Evolutionary conservation across 2,113 vertebrate genomes (phyloP).

Genomic region (Sisor rabdophorus): DNA sequence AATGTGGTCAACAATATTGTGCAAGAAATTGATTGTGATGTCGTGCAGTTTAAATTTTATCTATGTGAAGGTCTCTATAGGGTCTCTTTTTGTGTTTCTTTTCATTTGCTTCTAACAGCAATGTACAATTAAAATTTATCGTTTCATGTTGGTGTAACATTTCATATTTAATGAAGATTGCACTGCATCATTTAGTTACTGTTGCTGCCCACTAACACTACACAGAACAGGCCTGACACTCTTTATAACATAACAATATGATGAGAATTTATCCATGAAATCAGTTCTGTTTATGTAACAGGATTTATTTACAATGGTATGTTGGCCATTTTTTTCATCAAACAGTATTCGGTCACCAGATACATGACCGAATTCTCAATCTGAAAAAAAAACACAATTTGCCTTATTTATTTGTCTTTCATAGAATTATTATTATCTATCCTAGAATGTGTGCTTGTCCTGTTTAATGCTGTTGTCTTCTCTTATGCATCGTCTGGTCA

Average conservation of each 20-base stretch:
- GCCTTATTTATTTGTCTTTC: slow-evolving; percentile 1
- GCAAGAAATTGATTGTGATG: not conserved
- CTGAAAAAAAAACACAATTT: not conserved
- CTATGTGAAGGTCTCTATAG: not conserved
- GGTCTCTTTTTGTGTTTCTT: not conserved
- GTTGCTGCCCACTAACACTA: not conserved
- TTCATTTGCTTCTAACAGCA: not conserved
- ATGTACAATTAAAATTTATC: not conserved
- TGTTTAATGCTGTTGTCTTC: slow-evolving; percentile 22
- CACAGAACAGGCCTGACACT: slow-evolving; percentile 29
- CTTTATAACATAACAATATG: slow-evolving; percentile 42
- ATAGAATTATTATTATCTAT: too few species aligned
- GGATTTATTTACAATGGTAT: slow-evolving; percentile 27
- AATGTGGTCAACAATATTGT: not conserved
- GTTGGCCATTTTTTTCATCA: slow-evolving; percentile 37
- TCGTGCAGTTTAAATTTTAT: not conserved
- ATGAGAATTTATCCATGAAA: slow-evolving; percentile 42
- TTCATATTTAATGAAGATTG: not conserved
- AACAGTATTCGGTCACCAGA: slow-evolving; percentile 5
- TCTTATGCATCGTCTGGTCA: slow-evolving; percentile 47
- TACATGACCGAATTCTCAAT: slow-evolving; percentile 17
- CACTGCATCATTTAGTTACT: not conserved
- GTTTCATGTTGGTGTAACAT: not conserved
- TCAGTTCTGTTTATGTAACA: slow-evolving; percentile 42
- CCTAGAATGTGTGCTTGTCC: too few species aligned